Evolutionary conservation across 2,113 vertebrate species (phyloP).

Genomic region (Sula dactylatra): DNA sequence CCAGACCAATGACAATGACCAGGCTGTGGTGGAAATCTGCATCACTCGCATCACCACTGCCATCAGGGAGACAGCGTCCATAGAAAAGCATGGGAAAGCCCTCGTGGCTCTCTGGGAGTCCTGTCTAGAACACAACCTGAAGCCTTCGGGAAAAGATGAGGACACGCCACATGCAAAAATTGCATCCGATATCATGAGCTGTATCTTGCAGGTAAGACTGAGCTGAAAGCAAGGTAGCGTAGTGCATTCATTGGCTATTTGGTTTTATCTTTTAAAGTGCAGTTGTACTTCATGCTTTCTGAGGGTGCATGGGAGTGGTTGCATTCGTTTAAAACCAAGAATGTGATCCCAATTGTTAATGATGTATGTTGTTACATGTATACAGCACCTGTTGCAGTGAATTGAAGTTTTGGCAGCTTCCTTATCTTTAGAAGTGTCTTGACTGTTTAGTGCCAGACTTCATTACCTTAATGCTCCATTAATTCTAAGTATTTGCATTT

Average conservation of each 20-base stretch:
- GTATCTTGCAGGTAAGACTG: slow-evolving; percentile 89
- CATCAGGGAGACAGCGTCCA: slow-evolving; percentile 88
- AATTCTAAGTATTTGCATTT: not conserved
- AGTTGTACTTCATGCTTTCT: not conserved
- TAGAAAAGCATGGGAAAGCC: slow-evolving; percentile 84
- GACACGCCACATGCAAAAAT: slow-evolving; percentile 94
- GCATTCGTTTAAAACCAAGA: not conserved
- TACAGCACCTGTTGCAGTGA: not conserved
- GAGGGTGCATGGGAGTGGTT: not conserved
- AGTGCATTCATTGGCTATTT: accelerated
- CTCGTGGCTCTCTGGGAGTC: slow-evolving; percentile 94
- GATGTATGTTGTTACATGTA: not conserved
- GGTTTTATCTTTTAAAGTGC: not conserved
- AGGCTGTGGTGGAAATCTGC: slow-evolving; percentile 97
- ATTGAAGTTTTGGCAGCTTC: not conserved
- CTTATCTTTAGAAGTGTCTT: not conserved
- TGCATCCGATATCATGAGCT: slow-evolving; percentile 96
- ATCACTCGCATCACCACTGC: slow-evolving; percentile 93
- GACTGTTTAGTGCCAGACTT: not conserved
- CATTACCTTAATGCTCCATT: not conserved
- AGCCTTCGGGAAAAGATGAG: slow-evolving; percentile 82
- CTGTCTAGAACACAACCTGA: slow-evolving; percentile 89
- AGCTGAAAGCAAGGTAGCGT: not conserved
- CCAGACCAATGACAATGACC: slow-evolving; percentile 91
- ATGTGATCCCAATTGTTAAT: not conserved